Base-by-base conservation (phyloP, 2,113 vertebrate genomes). In the Oxyruncus cristatus region DNA sequence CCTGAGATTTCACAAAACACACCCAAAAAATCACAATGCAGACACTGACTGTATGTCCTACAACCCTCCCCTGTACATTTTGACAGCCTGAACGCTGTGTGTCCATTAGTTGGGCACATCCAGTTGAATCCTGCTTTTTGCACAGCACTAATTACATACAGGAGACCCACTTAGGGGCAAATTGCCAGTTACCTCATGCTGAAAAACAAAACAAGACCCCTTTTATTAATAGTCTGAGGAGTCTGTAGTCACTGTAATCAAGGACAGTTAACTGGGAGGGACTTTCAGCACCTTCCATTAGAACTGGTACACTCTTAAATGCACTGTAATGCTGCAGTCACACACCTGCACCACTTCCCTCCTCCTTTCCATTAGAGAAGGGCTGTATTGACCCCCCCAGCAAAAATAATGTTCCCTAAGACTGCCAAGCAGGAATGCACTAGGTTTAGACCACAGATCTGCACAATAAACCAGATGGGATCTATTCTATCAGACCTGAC, bases 311-410 rank as follows among this genome's bases (percentile, higher is more conserved):
- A n/a, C 11, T 24, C 39, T 35, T 47, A 12, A 49, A 19, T 0
- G 3, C 14, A 14, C 42, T 3, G 8, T 8, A 47, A 58, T 0
- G 5, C 6, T 47, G 32, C 58, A 59, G 30, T 3, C 7, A 3
- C 0, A 7, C 1, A 0, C 35, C 47, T 46, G 32, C 27, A 83
- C 2, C 4, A 13, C 7, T 9, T 37, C 47, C n/a, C 49, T 46
- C 17, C 53, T 66, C 42, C 55, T 56, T 33, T 20, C 75, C 49
- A 20, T 47, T 32, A 19, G 12, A 20, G 28, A 27, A 76, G 58
- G 41, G 50, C 12, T 71, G 12, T 15, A 37, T 5, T 23, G 21
- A 50, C 39, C 74, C 14, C 26, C 14, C 17, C 32, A 52, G 50
- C 12, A 67, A 71, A 92, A 52, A 23, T 12, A 56, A 22, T 3